phyloP scores from a whole-genome alignment of 2,113 vertebrate genomes.

The Ceyx cyanopectus region DNA sequence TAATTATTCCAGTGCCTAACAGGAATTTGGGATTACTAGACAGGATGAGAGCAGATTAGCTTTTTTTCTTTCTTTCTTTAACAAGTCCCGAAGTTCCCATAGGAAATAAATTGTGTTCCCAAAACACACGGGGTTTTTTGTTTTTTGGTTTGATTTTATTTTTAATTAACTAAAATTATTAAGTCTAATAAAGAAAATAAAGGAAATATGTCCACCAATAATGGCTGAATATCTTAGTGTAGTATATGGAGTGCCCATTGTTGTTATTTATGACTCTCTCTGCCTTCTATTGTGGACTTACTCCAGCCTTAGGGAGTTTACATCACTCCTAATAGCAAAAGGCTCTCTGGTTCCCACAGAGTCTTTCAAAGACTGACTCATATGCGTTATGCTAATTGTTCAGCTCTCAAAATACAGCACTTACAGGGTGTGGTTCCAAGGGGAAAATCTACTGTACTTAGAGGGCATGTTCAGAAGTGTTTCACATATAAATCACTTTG shows the following conservation, averaged over 20 bases:
- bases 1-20: constrained; percentile 72
- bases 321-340: constrained; percentile 88
- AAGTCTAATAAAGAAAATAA: constrained; percentile 67
- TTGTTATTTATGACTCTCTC: constrained; percentile 81
- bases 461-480: constrained; percentile 85
- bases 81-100: constrained; percentile 75
- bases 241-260: constrained; percentile 67
- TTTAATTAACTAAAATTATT: constrained; percentile 67
- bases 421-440: constrained; percentile 83
- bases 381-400: constrained; percentile 89
- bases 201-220: constrained; percentile 60
- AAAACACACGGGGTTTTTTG: constrained; percentile 44
- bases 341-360: constrained; percentile 89
- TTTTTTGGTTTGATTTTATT: constrained; percentile 35
- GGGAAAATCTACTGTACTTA: constrained; percentile 84
- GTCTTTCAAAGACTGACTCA: constrained; percentile 88
- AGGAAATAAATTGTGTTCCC: constrained; percentile 73
- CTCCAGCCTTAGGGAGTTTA: constrained; percentile 87
- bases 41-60: constrained; percentile 71
- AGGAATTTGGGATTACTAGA: constrained; percentile 72
- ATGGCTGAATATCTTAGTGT: constrained; percentile 41
- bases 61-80: constrained; percentile 68
- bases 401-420: constrained; percentile 85
- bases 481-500: constrained; percentile 82
- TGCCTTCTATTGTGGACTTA: constrained; percentile 82